These are phyloP conservation scores for Drosophila suboccidentalis DNA, from an alignment of 2,888 invertebrate genomes.

Conservation along the genomic window DNA sequence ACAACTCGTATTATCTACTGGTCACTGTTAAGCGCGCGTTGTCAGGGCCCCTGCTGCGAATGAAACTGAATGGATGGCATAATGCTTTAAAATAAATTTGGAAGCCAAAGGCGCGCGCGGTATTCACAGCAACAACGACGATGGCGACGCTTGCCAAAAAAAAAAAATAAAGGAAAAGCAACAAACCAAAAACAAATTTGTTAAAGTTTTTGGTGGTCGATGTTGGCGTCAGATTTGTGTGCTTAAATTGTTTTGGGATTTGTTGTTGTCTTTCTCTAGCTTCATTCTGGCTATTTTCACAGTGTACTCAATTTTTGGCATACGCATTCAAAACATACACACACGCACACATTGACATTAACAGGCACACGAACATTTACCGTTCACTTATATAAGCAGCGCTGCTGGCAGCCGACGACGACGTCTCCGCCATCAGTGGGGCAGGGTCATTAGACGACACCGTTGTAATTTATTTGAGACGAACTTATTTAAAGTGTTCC, in stretches of 20 bases:
- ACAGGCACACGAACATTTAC: conserved; percentile 28
- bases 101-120: conserved; percentile 53
- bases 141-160: conserved; percentile 71
- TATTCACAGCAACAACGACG: conserved; percentile 21
- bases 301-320: conserved; percentile 67
- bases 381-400: conserved; percentile 72
- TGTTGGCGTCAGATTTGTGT: conserved; percentile 46
- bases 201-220: conserved; percentile 62
- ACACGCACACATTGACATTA: conserved; percentile 22
- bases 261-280: conserved; percentile 40
- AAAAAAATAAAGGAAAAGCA: conserved; percentile 26
- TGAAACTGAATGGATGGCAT: conserved; percentile 72
- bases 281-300: conserved; percentile 69
- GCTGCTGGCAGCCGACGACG: too few relatives aligned
- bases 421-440: conserved; percentile 60
- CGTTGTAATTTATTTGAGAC: conserved; percentile 38
- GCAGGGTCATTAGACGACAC: conserved; percentile 79
- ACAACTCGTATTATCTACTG: conserved; percentile 27
- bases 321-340: conserved; percentile 57
- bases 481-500: conserved; percentile 50
- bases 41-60: conserved; percentile 49
- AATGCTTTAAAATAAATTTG: conserved; percentile 83
- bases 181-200: conserved; percentile 62
- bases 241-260: conserved; percentile 62
- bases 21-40: conserved; percentile 63